Evolutionary conservation across 2,797 vertebrate genomes (phyloP), one percentile per base, ranked within the genome.

Genomic region (Hippoglossus hippoglossus): DNA sequence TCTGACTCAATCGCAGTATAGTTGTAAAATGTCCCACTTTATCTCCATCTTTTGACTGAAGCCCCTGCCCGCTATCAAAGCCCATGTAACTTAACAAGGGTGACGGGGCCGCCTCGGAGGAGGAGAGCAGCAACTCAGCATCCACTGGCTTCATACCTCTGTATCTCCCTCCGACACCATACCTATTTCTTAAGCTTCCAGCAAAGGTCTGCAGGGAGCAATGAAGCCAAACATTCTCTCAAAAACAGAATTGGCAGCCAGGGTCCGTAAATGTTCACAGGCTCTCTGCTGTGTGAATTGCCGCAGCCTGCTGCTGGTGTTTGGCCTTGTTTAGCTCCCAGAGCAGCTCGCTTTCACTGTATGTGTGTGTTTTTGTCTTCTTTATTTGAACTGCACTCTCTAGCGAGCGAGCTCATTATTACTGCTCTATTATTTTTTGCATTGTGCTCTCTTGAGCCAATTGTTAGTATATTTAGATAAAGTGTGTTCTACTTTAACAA

Each of bases 21-120:
- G 60, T 55, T 71, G 62, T 82, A 71, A 90, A 92, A 90, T 63
- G 77, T 70, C 60, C 57, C 75, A 61, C 81, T 90, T 88, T 67
- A 86, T 87, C 82, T 75, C 73, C 66, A 72, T 84, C 71, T 84
- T 68, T 73, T 75, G 5, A 19, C 61, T 57, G 26, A 67, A 55
- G 73, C 55, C 22, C 50, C 70, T 2, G 64, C 61, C 76, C 46
- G 41, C 41, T 61, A 62, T 77, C 61, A 21, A 9, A 1, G 62
- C 39, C 53, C 0, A 7, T 3, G 22, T 21, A 47, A 55, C 75
- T 65, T 75, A 81, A 86, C 66, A 61, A 68, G 63, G 54, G 65
- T 18, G 22, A 26, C 36, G 76, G 31, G 6, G 51, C 67, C 41
- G 71, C 75, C 67, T 57, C 41, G 2, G 21, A 34, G 63, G 44